Evolutionary conservation across 1,140 invertebrate genomes (phyloP).

Genomic region (Vanessa tameamea): DNA sequence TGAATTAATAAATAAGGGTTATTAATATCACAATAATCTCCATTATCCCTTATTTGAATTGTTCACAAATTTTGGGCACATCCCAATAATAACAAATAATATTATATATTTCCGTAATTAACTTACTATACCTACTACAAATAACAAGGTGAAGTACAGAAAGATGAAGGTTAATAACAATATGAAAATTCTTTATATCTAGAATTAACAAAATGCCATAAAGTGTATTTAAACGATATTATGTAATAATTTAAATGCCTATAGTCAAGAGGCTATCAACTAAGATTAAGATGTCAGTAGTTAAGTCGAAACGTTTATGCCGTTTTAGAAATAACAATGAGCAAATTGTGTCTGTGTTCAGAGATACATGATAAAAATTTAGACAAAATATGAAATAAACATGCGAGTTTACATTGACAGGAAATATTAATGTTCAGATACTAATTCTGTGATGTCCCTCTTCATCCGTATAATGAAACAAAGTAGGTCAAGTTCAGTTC

Average conservation of each 20-base stretch:
- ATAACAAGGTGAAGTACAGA: no score
- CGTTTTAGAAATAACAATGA: background rate
- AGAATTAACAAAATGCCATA: background rate
- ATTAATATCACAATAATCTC: no score
- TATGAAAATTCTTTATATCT: no score
- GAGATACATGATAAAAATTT: background rate
- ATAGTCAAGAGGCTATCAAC: conserved; percentile 3
- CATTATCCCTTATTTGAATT: no score
- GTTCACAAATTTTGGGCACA: no score
- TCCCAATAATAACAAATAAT: no score
- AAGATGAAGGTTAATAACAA: no score
- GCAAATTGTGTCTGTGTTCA: background rate
- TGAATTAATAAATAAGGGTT: no score
- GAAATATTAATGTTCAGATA: no score
- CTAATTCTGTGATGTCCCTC: background rate
- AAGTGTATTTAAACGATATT: background rate
- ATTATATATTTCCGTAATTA: no score
- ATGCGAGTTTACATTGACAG: no score
- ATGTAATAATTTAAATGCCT: background rate
- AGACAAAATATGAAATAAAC: background rate
- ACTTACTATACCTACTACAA: no score
- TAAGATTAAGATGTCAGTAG: conserved; percentile 1
- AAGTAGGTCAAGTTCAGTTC: conserved; percentile 4
- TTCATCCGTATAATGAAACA: background rate
- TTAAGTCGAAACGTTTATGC: background rate